phyloP scores from a whole-genome alignment of 2,113 vertebrate species.

The Willisornis vidua region DNA sequence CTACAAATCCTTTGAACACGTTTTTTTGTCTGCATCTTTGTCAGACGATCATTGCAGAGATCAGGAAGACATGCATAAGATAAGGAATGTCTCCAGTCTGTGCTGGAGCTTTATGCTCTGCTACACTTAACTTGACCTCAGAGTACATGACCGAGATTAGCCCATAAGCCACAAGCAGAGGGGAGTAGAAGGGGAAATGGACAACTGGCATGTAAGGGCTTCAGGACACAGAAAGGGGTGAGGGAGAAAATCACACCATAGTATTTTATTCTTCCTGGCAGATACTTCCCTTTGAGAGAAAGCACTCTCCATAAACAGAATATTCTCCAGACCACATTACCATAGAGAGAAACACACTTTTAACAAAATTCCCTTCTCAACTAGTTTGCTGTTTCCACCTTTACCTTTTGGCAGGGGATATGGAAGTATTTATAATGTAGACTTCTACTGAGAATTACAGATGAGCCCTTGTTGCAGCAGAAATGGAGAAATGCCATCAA shows the following conservation, averaged over 20 bases:
- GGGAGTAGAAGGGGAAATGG: background rate
- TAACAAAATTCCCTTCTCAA: background rate
- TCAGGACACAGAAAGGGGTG: background rate
- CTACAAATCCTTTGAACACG: background rate
- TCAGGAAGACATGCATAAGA: background rate
- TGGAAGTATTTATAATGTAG: background rate
- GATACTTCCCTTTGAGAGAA: background rate
- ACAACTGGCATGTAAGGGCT: background rate
- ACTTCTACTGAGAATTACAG: background rate
- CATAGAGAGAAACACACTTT: background rate
- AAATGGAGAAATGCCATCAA: background rate
- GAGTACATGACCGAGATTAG: background rate
- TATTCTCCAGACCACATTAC: background rate
- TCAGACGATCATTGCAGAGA: background rate
- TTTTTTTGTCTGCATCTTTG: background rate
- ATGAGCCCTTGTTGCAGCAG: background rate
- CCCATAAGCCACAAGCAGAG: background rate
- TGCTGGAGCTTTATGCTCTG: background rate
- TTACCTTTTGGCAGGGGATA: background rate
- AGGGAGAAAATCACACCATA: background rate
- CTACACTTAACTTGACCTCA: background rate
- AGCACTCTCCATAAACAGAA: background rate
- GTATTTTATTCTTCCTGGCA: background rate
- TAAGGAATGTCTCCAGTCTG: background rate
- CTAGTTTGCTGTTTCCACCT: background rate